Base-by-base conservation (phyloP, 2,888 invertebrate genomes). In the Acrobeloides nanus region DNA sequence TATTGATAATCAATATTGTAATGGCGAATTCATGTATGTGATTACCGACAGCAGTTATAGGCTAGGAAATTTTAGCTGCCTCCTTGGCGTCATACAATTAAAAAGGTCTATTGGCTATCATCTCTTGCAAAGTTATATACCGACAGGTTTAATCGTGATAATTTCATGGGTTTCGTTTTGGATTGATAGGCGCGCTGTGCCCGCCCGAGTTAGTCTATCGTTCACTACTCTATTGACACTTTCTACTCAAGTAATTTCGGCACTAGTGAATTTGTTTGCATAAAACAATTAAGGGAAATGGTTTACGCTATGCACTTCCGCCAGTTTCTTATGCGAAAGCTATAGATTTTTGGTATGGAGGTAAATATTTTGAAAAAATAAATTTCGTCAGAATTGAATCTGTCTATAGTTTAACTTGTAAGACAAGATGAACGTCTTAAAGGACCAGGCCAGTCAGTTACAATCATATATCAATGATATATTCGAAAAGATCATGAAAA, bases 71-170 rank as follows among this genome's bases (percentile, higher is more conserved):
- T 55, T 18, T 26, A 59, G 62, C 62, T 66, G 66, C 40, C 51
- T 66, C 4, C 39, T 61, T 32, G 66, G 62, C 24, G 57, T 61
- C 54, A 51, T 66, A 32, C 46, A 57, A 53, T 66, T 80, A 55
- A 75, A 76, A 41, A 73, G 80, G n/a, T 63, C 68, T 4, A 71
- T 71, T 40, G 68, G 68, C 12, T 71, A 71, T 40, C 71, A 71
- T 35, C 34, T 71, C 12, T 69, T 71, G 2, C 71, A 71, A 39
- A 60, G 60, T 8, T 60, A 59, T 43, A 54, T 61, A 12, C 60
- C 60, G 26, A 60, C 60, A 6, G 59, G 46, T 4, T 44, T 62
- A n/a, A 63, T 63, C 26, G 63, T 63, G 17, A 58, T 62, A 48
- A 63, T 62, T 25, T 55, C 55, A 2, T 62, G 62, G 62, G 62